Evolutionary conservation across 2,888 invertebrate genomes (phyloP).

Genomic region (Punctoribates punctum): DNA sequence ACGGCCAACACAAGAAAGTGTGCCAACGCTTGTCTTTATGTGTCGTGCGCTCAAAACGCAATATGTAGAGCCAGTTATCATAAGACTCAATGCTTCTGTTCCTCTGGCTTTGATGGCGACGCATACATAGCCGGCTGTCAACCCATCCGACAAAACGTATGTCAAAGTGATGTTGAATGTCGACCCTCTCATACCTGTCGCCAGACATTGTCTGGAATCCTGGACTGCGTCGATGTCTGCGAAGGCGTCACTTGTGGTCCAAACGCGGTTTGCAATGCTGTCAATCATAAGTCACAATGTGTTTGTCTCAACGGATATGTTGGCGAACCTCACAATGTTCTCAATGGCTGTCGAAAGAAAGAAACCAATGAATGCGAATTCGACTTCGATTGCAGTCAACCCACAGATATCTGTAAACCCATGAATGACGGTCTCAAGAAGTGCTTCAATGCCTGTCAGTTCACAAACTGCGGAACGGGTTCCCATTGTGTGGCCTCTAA

Average conservation of each 20-base stretch:
- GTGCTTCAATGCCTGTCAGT: slow-evolving; percentile 47
- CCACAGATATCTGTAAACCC: slow-evolving; percentile 49
- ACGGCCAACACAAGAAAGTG: slow-evolving; percentile 61
- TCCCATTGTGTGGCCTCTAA: slow-evolving; percentile 46
- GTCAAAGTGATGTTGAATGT: slow-evolving; percentile 48
- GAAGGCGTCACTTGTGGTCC: slow-evolving; percentile 59
- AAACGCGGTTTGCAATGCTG: slow-evolving; percentile 72
- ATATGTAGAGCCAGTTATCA: slow-evolving; percentile 48
- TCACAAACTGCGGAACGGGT: slow-evolving; percentile 47
- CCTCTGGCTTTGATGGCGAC: slow-evolving; percentile 66
- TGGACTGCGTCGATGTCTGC: slow-evolving; percentile 49
- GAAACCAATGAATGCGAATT: slow-evolving; percentile 49
- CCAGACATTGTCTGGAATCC: slow-evolving; percentile 46
- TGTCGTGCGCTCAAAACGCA: slow-evolving; percentile 48
- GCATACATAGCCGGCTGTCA: slow-evolving; percentile 63
- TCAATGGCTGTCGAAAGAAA: slow-evolving; percentile 47
- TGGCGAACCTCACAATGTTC: slow-evolving; percentile 57
- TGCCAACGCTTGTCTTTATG: slow-evolving; percentile 46
- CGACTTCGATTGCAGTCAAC: slow-evolving; percentile 49
- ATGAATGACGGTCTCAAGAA: slow-evolving; percentile 49
- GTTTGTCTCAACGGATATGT: slow-evolving; percentile 71
- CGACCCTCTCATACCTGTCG: slow-evolving; percentile 48
- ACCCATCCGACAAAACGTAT: slow-evolving; percentile 50
- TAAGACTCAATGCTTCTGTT: slow-evolving; percentile 62
- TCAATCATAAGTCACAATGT: slow-evolving; percentile 68